Base-by-base conservation (phyloP, 2,113 vertebrate species). In the Pimephales promelas region DNA sequence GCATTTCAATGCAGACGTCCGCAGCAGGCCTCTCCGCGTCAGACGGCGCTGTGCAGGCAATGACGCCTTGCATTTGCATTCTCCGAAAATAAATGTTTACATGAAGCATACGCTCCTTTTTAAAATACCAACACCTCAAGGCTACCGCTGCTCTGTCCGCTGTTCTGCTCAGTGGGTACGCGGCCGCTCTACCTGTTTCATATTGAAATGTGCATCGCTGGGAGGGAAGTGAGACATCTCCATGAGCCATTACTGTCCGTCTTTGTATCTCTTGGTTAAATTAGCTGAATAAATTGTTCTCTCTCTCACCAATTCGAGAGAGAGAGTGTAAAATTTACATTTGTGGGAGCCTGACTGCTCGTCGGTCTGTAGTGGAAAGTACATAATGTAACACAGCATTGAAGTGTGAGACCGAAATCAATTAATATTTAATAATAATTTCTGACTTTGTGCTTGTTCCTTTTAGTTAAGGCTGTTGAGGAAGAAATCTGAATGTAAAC, bases 1-100 rank as follows among this genome's bases (percentile, higher is more conserved):
- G 70, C 78, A 86, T 86, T 86, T 83, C 43, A 88, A 89, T 84
- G 81, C 77, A 85, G 74, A 85, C 86, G 85, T 88, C 89, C 78
- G 22, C 82, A 82, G 79, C 61, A 78, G 84, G 77, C 87, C 82
- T 72, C 88, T 83, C 70, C 76, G 79, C 84, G 83, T 85, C 87
- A 90, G 84, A 74, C 70, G 81, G 83, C 64, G 2, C 78, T 85
- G 79, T 11, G 52, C 52, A 54, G 52, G 47, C 24, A 81, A 45
- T 62, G 49, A 85, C 70, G 36, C 31, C 52, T 61, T 4, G 28
- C 61, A 75, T 88, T 84, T 77, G 84, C 84, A 84, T 79, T 57
- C 68, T 1, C 31, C 2, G 18, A 72, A 72, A 83, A 78, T 47
- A 83, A 83, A 83, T 59, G 81, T 81, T 85, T 85, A 81, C 80